Evolutionary conservation across 2,888 invertebrate genomes (phyloP), one percentile per base, ranked within the genome.

Genomic region (Stomorhina lunata): DNA sequence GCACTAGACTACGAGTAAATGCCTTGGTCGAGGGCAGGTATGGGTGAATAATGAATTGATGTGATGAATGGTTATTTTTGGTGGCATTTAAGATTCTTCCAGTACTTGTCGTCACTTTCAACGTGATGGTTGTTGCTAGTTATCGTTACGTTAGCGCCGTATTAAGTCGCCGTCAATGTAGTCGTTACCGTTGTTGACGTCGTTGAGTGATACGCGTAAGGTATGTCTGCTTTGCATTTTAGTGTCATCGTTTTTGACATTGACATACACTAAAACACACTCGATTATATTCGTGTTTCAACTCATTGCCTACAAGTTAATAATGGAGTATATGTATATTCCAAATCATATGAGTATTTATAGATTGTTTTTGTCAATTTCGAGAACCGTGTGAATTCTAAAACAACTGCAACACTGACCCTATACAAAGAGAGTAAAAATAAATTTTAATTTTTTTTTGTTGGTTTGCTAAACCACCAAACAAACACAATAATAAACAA

Each of bases 21-120:
- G 27, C 27, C 57, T 66, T 37, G 66, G 17, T 65, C 22, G 57
- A 20, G 43, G 34, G 17, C 32, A 61, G 20, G 22, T 22, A 5
- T 29, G 3, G 10, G n/a, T 43, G 22, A 65, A 37, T 22, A 48
- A 50, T 59, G 40, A 32, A 25, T n/a, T n/a, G n/a, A n/a, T n/a
- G n/a, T n/a, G n/a, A n/a, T 50, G 34, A 5, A 53, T 55, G 37
- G 17, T 32, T 40, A 55, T 27, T 55, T 40, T 68, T 53, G 48
- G 15, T 57, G 57, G 43, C 50, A 66, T n/a, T 22, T 17, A 20
- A 50, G 40, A 66, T 29, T 29, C 50, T 66, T 17, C 40, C 72
- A 80, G 79, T 80, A 66, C 59, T 73, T 80, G 50, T 66, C 32
- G 66, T 68, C 72, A 80, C 79, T 72, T 80, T 50, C 43, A 80